phyloP scores from a whole-genome alignment of 2,888 invertebrate genomes.

The Punctoribates punctum region DNA sequence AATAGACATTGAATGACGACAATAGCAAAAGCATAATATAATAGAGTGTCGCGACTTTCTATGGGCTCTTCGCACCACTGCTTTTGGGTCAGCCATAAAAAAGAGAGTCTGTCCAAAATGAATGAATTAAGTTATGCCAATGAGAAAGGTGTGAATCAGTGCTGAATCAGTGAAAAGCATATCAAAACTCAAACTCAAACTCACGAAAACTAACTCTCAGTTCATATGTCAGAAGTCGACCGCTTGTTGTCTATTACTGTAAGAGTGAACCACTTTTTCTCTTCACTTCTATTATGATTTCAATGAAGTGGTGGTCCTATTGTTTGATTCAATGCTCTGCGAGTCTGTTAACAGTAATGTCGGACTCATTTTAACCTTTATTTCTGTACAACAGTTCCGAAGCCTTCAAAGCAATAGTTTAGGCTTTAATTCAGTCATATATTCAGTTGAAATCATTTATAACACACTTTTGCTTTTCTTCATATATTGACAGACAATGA shows the following conservation, averaged over 20 bases:
- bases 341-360: constrained; percentile 13
- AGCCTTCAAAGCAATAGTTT: not conserved
- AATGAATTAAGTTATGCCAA: constrained; percentile 36
- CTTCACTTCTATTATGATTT: not conserved
- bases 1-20: constrained; percentile 23
- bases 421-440: constrained; percentile 21
- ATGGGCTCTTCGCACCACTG: constrained; percentile 31
- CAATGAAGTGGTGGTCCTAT: not conserved
- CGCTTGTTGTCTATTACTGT: constrained; percentile 13
- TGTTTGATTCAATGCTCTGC: not conserved
- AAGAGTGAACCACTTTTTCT: not conserved
- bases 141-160: constrained; percentile 10
- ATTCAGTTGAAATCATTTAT: not conserved
- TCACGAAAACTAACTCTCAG: not conserved
- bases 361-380: constrained; percentile 23
- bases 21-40: constrained; percentile 37
- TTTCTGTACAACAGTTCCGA: constrained; percentile 5
- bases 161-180: constrained; percentile 21
- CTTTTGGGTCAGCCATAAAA: constrained; percentile 31
- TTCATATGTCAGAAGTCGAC: not conserved
- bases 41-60: constrained; percentile 30
- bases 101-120: constrained; percentile 15
- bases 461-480: constrained; percentile 1
- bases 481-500: not conserved
- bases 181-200: constrained; percentile 2